phyloP scores from a whole-genome alignment of 2,113 vertebrate genomes.

The Rostratula benghalensis region DNA sequence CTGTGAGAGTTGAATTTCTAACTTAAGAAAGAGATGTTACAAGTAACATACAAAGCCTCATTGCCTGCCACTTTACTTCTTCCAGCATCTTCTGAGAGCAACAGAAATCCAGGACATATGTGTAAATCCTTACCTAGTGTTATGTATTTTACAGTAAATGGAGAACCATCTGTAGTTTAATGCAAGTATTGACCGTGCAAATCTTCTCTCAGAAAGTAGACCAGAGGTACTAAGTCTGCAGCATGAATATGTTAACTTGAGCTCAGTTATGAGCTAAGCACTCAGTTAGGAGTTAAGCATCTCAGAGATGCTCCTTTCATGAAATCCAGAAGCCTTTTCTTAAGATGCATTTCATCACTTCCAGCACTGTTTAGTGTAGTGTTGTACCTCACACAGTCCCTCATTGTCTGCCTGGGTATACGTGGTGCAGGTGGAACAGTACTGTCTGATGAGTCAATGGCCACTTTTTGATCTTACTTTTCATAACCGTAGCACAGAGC shows the following conservation, averaged over 20 bases:
- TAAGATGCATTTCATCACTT: neutral
- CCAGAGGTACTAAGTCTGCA: neutral
- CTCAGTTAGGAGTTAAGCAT: too few species aligned
- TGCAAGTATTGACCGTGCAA: neutral
- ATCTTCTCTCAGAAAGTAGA: neutral
- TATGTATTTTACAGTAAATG: neutral
- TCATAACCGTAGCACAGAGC: neutral
- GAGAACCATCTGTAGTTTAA: neutral
- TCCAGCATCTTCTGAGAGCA: neutral
- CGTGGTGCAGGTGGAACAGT: rapidly evolving
- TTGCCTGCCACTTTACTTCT: neutral
- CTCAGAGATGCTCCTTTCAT: neutral
- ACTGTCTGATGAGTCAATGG: neutral
- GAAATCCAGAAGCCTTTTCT: neutral
- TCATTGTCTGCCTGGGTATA: too few species aligned
- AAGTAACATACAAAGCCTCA: neutral
- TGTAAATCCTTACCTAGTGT: neutral
- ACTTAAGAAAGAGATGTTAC: neutral
- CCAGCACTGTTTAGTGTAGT: too few species aligned
- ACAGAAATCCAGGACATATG: neutral
- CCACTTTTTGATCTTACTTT: neutral
- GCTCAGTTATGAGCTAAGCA: too few species aligned
- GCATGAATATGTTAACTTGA: neutral
- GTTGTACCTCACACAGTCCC: rapidly evolving
- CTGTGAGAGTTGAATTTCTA: neutral